Conservation (phyloP, 2,797 vertebrate species). For the Simalia tracyae region DNA sequence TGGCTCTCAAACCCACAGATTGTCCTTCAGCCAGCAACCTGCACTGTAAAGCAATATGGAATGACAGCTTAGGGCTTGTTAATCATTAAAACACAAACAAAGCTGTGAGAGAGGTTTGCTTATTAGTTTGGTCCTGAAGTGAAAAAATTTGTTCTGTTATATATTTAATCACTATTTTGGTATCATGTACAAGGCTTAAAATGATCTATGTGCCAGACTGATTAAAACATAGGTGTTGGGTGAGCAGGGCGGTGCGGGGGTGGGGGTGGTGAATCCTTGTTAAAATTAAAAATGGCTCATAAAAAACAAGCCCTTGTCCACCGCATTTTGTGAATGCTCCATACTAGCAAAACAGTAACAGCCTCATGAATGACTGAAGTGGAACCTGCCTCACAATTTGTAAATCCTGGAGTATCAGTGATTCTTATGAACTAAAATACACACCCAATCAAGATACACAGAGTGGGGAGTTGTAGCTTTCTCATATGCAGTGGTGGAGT, state of each 20-base stretch:
- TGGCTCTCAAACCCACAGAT: not conserved
- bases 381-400: not conserved
- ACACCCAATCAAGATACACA: not conserved
- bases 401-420: not conserved
- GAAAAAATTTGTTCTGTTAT: constrained; percentile 18
- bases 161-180: constrained; percentile 27
- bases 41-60: not conserved
- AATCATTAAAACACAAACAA: not conserved
- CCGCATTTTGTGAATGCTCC: not conserved
- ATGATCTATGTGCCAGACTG: constrained; percentile 5
- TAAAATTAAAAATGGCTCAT: constrained; percentile 32
- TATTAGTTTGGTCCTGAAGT: constrained; percentile 20
- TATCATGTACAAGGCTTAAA: constrained; percentile 20
- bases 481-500: not conserved
- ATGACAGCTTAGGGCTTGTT: not conserved
- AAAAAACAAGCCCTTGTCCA: not conserved
- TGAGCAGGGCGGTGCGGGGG: not conserved
- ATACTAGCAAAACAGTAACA: not conserved
- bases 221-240: constrained; percentile 34
- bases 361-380: not conserved
- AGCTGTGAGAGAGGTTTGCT: constrained; percentile 2
- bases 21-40: not conserved
- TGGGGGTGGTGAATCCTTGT: not conserved
- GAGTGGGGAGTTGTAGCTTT: not conserved
- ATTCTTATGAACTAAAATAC: not conserved